Percentiles rank a stretch among this genome's conserved stretches.
phyloP scores from a whole-genome alignment of 2,888 invertebrate genomes.

The Cyrtodaria siliqua region DNA sequence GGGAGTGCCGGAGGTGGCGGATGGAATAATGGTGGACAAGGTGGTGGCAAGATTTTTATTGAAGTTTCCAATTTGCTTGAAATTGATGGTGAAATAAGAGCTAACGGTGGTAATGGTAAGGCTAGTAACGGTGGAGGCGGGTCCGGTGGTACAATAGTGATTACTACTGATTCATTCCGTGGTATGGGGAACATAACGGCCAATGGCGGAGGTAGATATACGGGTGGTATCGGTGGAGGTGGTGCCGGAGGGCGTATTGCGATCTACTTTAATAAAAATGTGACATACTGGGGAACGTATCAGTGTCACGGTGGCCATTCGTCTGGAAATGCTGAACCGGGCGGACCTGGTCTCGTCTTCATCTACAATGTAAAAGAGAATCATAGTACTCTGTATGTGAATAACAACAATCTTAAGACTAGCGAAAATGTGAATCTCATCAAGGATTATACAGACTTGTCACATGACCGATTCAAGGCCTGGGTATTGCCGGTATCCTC shows the following conservation, averaged over 20 bases:
- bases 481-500: constrained; percentile 75
- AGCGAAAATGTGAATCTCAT: constrained; percentile 51
- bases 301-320: constrained; percentile 72
- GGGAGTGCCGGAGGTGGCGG: constrained; percentile 79
- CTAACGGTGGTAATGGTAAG: constrained; percentile 69
- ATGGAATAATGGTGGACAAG: constrained; percentile 62
- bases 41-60: constrained; percentile 71
- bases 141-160: constrained; percentile 74
- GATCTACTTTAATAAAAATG: constrained; percentile 71
- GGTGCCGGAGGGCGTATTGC: constrained; percentile 78
- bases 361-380: constrained; percentile 70
- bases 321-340: constrained; percentile 63
- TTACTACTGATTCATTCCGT: constrained; percentile 63
- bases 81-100: constrained; percentile 73
- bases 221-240: constrained; percentile 67
- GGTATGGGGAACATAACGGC: constrained; percentile 76
- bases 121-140: constrained; percentile 70
- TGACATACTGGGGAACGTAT: constrained; percentile 74
- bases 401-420: constrained; percentile 67
- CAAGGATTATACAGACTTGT: constrained; percentile 67
- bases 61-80: constrained; percentile 66
- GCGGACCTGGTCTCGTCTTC: constrained; percentile 77
- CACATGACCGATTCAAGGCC: constrained; percentile 75
- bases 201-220: constrained; percentile 71
- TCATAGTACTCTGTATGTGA: constrained; percentile 74